Conservation (phyloP, 2,888 invertebrate genomes). For the Habrosyne pyritoides region DNA sequence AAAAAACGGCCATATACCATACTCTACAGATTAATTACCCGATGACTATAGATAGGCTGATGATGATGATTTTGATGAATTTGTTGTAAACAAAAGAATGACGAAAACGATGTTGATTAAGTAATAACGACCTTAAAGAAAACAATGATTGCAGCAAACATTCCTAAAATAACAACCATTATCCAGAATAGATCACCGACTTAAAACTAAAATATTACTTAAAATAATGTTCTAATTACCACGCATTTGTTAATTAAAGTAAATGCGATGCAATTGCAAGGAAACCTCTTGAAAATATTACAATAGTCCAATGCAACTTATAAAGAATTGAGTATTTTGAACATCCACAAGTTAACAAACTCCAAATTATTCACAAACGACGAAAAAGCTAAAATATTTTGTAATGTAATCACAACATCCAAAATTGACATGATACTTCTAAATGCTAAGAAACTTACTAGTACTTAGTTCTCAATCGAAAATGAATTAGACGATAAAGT, state of each 20-base stretch:
- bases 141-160: slow-evolving; percentile 41
- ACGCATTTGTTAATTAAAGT: neutral
- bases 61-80: neutral
- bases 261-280: slow-evolving; percentile 1
- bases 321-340: neutral
- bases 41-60: neutral
- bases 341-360: neutral
- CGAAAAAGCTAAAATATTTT: neutral
- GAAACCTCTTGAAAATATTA: neutral
- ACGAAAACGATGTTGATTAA: neutral
- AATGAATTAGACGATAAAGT: too few relatives aligned
- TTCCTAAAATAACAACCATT: slow-evolving; percentile 17
- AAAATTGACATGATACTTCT: too few relatives aligned
- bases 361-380: neutral
- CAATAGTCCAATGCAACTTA: neutral
- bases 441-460: too few relatives aligned
- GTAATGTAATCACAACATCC: too few relatives aligned
- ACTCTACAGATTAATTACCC: neutral
- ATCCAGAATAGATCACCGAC: neutral
- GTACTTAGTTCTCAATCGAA: too few relatives aligned
- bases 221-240: neutral
- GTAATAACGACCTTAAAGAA: neutral
- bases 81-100: neutral
- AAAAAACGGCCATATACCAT: neutral
- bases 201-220: neutral